phyloP scores from a whole-genome alignment of 2,888 invertebrate genomes.

The Branchipolynoe longqiensis region DNA sequence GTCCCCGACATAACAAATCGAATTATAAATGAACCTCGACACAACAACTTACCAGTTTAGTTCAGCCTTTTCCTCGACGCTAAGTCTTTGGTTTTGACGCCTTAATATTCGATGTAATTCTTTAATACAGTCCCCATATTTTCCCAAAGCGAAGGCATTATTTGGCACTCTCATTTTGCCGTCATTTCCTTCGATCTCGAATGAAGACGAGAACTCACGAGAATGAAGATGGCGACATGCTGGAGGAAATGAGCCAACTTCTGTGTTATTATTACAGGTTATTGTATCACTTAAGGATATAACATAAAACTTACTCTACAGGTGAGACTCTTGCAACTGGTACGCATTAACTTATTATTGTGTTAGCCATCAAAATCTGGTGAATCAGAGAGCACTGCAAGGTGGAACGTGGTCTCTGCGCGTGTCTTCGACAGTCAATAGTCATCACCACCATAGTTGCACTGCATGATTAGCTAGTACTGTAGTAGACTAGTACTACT shows the following conservation, averaged over 20 bases:
- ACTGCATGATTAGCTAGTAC: no score
- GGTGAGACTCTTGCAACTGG: background rate
- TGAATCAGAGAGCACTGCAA: background rate
- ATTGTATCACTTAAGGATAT: slow-evolving; percentile 22
- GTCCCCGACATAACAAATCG: slow-evolving; percentile 25
- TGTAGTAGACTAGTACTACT: no score
- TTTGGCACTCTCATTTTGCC: slow-evolving; percentile 38
- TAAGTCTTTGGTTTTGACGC: slow-evolving; percentile 52
- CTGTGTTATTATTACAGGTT: slow-evolving; percentile 33
- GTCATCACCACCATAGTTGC: no score
- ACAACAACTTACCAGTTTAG: slow-evolving; percentile 50
- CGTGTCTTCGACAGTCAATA: no score
- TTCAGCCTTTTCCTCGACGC: slow-evolving; percentile 35
- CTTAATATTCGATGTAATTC: slow-evolving; percentile 42
- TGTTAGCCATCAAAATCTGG: background rate
- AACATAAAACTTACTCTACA: slow-evolving; percentile 29
- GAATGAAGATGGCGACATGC: slow-evolving; percentile 18
- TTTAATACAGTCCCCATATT: slow-evolving; percentile 49
- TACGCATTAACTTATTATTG: background rate
- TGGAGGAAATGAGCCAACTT: slow-evolving; percentile 34
- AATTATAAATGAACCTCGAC: background rate
- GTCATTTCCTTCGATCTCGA: slow-evolving; percentile 32
- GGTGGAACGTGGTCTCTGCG: background rate
- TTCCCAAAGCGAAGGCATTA: slow-evolving; percentile 43
- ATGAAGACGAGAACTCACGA: background rate